phyloP scores from a whole-genome alignment of 2,113 vertebrate genomes.

The Apodemus sylvaticus region DNA sequence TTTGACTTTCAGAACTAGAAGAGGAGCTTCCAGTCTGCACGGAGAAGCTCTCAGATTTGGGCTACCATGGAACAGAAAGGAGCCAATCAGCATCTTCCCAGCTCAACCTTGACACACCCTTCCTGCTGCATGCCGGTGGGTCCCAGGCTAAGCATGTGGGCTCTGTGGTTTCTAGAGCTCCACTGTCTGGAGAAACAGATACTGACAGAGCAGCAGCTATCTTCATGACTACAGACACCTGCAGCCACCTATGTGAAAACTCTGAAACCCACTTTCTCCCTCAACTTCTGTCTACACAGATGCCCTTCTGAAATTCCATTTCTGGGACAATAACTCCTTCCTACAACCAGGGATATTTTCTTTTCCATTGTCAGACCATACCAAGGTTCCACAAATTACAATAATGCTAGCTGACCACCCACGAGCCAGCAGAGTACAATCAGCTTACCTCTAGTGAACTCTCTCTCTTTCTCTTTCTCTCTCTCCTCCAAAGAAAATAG shows the following conservation, averaged over 20 bases:
- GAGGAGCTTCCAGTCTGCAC: slow-evolving; percentile 24
- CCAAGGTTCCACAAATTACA: background rate
- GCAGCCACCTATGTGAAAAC: slow-evolving; percentile 59
- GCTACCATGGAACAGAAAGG: background rate
- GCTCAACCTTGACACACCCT: background rate
- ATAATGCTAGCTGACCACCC: background rate
- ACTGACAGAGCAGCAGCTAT: slow-evolving; percentile 45
- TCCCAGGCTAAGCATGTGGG: slow-evolving; percentile 47
- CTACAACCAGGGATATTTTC: background rate
- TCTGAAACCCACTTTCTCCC: background rate
- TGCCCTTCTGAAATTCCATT: background rate
- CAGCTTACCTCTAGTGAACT: background rate
- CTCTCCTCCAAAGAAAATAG: background rate
- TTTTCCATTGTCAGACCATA: background rate
- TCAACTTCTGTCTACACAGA: background rate
- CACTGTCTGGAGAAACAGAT: slow-evolving; percentile 16
- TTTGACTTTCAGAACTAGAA: slow-evolving; percentile 62
- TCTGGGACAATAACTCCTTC: background rate
- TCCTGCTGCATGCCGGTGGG: background rate
- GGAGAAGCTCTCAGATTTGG: slow-evolving; percentile 8
- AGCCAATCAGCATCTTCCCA: background rate
- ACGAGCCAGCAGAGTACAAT: background rate
- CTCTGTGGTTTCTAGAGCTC: slow-evolving; percentile 32
- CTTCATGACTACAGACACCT: background rate
- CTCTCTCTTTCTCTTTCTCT: background rate